phyloP scores from a whole-genome alignment of 1,140 invertebrate species.

The Bombus balteatus region DNA sequence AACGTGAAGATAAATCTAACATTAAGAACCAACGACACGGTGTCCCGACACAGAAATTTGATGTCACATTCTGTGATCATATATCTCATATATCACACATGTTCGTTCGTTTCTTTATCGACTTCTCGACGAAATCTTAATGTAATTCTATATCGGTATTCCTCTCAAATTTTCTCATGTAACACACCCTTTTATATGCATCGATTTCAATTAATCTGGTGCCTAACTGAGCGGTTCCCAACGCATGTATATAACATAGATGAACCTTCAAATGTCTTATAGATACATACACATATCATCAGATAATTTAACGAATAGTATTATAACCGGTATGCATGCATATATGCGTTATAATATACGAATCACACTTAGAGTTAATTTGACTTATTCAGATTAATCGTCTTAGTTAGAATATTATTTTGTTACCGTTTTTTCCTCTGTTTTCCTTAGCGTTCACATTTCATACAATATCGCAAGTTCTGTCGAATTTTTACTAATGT shows the following conservation, averaged over 20 bases:
- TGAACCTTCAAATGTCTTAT: constrained; percentile 24
- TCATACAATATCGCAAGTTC: constrained; percentile 13
- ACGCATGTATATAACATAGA: constrained; percentile 10
- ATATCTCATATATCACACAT: not conserved
- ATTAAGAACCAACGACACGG: not conserved
- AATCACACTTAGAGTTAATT: constrained; percentile 25
- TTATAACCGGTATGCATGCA: constrained; percentile 47
- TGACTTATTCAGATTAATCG: constrained; percentile 5
- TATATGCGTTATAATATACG: constrained; percentile 35
- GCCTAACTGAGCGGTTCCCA: constrained; percentile 11
- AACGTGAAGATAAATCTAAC: not conserved
- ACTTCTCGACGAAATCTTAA: not conserved
- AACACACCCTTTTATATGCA: not conserved
- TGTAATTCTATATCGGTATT: not conserved
- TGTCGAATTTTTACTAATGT: constrained; percentile 2
- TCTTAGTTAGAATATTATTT: constrained; percentile 23
- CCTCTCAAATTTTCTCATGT: not conserved
- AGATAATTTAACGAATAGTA: constrained; percentile 48
- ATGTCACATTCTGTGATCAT: not conserved
- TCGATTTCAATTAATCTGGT: not conserved
- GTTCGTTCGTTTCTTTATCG: not conserved
- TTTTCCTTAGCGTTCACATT: constrained; percentile 12
- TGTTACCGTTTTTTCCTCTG: not conserved
- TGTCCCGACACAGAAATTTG: constrained; percentile 16
- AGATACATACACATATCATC: constrained; percentile 4